Evolutionary conservation across 2,113 vertebrate species (phyloP).

Genomic region (Chaetura pelagica): DNA sequence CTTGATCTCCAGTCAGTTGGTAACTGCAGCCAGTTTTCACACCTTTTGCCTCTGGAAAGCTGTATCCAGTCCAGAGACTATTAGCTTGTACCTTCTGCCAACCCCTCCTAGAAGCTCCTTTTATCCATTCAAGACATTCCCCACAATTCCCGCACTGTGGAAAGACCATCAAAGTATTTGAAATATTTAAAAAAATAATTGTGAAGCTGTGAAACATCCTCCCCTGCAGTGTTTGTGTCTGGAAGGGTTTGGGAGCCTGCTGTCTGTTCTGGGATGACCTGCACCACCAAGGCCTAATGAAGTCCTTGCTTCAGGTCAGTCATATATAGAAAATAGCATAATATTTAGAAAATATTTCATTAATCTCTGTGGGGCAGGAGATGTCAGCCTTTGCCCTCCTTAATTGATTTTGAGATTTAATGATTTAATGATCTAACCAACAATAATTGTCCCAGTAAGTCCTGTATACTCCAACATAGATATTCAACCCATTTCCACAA

Average conservation of each 20-base stretch:
- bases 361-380: background rate
- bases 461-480: background rate
- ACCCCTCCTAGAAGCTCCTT: background rate
- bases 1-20: background rate
- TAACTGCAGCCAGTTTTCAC: background rate
- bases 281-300: background rate
- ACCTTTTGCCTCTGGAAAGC: background rate
- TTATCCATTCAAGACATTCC: background rate
- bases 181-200: background rate
- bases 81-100: background rate
- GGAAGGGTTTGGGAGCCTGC: background rate
- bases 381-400: background rate
- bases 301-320: background rate
- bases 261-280: background rate
- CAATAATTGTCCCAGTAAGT: background rate
- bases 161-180: background rate
- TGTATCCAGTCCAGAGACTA: background rate
- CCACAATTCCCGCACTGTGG: background rate
- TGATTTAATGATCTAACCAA: background rate
- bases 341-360: background rate
- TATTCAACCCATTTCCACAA: background rate
- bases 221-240: background rate
- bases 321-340: background rate
- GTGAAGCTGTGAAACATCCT: background rate
- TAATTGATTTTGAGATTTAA: constrained; percentile 18